These are phyloP conservation scores for Cryptoprocta ferox DNA, from an alignment of 2,797 vertebrate species.

Conservation along the genomic window DNA sequence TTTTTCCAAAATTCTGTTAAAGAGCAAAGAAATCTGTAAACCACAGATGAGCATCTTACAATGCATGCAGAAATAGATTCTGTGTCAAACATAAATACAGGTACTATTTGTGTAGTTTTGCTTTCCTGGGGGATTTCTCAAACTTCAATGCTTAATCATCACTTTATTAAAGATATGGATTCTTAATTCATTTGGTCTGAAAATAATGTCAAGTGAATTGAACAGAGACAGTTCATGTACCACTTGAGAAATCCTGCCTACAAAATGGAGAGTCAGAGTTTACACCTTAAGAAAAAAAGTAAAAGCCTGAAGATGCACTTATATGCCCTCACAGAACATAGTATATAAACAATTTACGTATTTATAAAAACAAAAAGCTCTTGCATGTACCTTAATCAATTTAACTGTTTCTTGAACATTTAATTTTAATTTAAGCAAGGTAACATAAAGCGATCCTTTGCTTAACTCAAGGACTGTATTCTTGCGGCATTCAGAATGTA, in stretches of 20 bases:
- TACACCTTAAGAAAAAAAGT: not conserved
- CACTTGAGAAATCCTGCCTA: not conserved
- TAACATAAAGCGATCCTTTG: not conserved
- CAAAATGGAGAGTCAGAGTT: not conserved
- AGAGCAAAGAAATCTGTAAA: not conserved
- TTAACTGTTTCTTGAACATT: not conserved
- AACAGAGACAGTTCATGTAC: not conserved
- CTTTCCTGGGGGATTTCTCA: slow-evolving; percentile 5
- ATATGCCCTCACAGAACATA: not conserved
- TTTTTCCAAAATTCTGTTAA: not conserved
- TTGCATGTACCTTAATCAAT: not conserved
- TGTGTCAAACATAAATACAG: not conserved
- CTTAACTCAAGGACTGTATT: not conserved
- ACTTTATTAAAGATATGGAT: not conserved
- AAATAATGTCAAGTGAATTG: not conserved
- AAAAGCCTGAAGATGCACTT: not conserved
- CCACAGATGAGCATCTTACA: not conserved
- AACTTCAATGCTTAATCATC: not conserved
- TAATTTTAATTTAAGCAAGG: slow-evolving; percentile 35
- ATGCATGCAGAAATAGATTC: not conserved
- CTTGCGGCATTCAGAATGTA: not conserved
- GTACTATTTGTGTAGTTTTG: not conserved
- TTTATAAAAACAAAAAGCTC: not conserved
- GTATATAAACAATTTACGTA: not conserved
- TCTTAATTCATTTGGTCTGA: not conserved